phyloP scores from a whole-genome alignment of 2,888 invertebrate species.

The Tipula unca region DNA sequence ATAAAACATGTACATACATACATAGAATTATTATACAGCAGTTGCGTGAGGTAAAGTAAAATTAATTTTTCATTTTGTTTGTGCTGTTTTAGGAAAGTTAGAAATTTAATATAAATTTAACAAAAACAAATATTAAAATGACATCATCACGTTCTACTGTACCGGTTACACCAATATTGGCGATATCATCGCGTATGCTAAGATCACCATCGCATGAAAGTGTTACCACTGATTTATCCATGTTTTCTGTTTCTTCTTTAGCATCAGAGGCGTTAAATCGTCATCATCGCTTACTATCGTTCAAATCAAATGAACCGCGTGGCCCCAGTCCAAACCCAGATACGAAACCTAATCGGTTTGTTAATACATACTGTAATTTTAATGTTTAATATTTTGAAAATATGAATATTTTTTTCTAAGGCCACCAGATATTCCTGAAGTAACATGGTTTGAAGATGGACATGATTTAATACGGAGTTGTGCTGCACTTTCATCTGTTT shows the following conservation, averaged over 20 bases:
- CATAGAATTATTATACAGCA: too few relatives aligned
- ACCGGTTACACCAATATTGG: slow-evolving; percentile 32
- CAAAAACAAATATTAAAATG: slow-evolving; percentile 22
- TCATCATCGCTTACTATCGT: slow-evolving; percentile 41
- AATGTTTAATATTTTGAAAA: background rate
- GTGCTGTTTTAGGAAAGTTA: background rate
- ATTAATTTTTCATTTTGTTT: background rate
- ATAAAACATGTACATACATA: background rate
- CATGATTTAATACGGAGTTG: slow-evolving; percentile 71
- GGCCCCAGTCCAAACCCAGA: slow-evolving; percentile 69
- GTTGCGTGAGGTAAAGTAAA: background rate
- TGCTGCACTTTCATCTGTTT: slow-evolving; percentile 66
- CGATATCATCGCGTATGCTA: slow-evolving; percentile 53
- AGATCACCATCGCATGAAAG: slow-evolving; percentile 78
- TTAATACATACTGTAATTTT: background rate
- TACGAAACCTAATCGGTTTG: slow-evolving; percentile 34
- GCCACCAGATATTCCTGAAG: slow-evolving; percentile 53
- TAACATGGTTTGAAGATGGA: slow-evolving; percentile 63
- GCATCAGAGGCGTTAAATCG: slow-evolving; percentile 46
- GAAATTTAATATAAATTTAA: background rate
- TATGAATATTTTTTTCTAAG: slow-evolving; percentile 19
- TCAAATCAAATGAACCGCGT: slow-evolving; percentile 44
- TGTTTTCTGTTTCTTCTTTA: slow-evolving; percentile 66
- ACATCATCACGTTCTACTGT: slow-evolving; percentile 28
- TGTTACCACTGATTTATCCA: slow-evolving; percentile 71